A percentile compares a stretch with the other conserved stretches of the same genome.
phyloP scores from a whole-genome alignment of 2,797 vertebrate species.

The Alauda arvensis region DNA sequence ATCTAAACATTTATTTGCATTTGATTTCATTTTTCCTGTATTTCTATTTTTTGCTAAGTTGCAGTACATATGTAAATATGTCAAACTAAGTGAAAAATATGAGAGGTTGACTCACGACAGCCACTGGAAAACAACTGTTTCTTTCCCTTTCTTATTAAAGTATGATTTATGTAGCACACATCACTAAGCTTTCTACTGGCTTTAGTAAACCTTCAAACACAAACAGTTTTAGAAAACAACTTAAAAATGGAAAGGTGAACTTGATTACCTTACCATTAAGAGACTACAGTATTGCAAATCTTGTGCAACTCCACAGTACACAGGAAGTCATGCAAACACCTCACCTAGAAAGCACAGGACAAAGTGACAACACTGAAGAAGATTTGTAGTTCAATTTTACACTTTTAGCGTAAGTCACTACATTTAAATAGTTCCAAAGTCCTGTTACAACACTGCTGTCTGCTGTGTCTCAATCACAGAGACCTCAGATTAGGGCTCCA shows the following conservation, averaged over 20 bases:
- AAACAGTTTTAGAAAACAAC: background rate
- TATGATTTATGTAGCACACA: background rate
- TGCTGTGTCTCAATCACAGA: background rate
- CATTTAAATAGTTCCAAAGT: background rate
- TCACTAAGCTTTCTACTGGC: background rate
- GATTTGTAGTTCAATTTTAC: background rate
- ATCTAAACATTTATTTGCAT: background rate
- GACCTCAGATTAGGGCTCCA: background rate
- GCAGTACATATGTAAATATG: background rate
- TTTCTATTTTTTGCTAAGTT: background rate
- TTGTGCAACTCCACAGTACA: background rate
- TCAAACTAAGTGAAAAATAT: background rate
- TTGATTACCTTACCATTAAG: background rate
- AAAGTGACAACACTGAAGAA: background rate
- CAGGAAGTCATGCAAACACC: background rate
- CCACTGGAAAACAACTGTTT: background rate
- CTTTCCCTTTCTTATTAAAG: background rate
- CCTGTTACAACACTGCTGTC: background rate
- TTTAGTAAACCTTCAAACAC: background rate
- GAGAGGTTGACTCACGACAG: background rate
- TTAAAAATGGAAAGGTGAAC: background rate
- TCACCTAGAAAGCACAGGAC: background rate
- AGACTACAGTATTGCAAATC: background rate
- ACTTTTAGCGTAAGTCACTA: background rate
- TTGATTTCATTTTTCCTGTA: background rate